phyloP scores from a whole-genome alignment of 2,888 invertebrate species.

The Athetis lepigone region DNA sequence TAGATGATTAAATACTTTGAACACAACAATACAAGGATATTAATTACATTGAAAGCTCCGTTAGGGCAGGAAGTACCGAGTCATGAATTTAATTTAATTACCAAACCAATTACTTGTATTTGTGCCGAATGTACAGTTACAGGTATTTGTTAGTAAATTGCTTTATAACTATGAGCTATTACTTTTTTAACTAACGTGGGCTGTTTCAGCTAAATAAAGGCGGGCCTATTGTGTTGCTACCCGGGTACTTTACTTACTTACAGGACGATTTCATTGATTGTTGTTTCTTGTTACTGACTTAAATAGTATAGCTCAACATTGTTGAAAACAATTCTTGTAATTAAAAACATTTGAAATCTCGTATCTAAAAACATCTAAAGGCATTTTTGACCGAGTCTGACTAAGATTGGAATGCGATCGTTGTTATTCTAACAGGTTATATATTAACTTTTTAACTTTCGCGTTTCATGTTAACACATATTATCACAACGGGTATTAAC shows the following conservation, averaged over 20 bases:
- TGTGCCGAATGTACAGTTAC: slow-evolving; percentile 21
- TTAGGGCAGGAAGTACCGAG: slow-evolving; percentile 38
- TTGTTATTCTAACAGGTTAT: too few relatives aligned
- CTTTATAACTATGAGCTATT: slow-evolving; percentile 46
- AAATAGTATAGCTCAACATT: too few relatives aligned
- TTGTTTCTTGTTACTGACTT: background rate
- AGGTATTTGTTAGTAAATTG: slow-evolving; percentile 36
- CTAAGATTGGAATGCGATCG: too few relatives aligned
- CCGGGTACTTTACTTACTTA: background rate
- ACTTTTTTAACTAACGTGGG: slow-evolving; percentile 18
- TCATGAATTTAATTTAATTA: slow-evolving; percentile 59
- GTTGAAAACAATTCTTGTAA: too few relatives aligned
- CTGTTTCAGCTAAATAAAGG: background rate
- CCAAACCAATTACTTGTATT: slow-evolving; percentile 50
- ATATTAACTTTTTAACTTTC: too few relatives aligned
- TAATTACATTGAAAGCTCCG: slow-evolving; percentile 46
- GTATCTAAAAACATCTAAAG: too few relatives aligned
- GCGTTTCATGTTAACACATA: too few relatives aligned
- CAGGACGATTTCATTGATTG: background rate
- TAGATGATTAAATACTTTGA: slow-evolving; percentile 31
- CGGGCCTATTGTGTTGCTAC: background rate
- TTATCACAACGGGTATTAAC: too few relatives aligned
- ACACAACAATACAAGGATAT: slow-evolving; percentile 33
- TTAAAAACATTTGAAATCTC: too few relatives aligned
- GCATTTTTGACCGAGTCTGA: too few relatives aligned